Base-by-base conservation (phyloP, 2,113 vertebrate species). In the Rousettus leschenaultii region DNA sequence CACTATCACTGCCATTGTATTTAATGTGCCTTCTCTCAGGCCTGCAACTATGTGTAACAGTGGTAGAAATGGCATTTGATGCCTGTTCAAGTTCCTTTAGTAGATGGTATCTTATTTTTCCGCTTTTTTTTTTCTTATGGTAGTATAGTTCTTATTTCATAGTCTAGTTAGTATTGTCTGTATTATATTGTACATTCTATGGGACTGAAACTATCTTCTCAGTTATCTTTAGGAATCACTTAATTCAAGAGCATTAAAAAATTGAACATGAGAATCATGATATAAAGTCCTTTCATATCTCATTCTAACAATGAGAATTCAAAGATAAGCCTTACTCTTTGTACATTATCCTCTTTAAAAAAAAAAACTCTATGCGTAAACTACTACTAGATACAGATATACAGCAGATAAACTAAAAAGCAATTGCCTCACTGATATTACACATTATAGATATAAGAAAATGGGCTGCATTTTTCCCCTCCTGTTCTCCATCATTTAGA, bases 271-370 rank as follows among this genome's bases (percentile, higher is more conserved):
- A 91, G 55, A 85, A 28, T 71, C 18, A 63, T 51, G 26, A 78
- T 22, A 51, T 2, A 63, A 65, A 59, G 57, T 59, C 3, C 13
- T 89, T 68, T 26, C 19, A 6, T 92, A 68, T 79, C n/a, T 74
- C 28, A 84, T n/a, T 93, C 35, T 35, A 7, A 61, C 84, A 84
- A 38, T 3, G 71, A 80, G 35, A 70, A 92, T 59, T 96, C 35
- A 55, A 6, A 82, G 65, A 79, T 40, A 55, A 22, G 2, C 6
- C 0, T 55, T 78, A 2, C 22, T 73, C 33, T 92, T 92, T 85
- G 13, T 33, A 13, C 2, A 61, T 85, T 91, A 77, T 45, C 38
- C 35, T 84, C 21, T n/a, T 91, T 73, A 18, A 2, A 43, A 53
- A 84, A 66, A 66, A 82, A 82, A 66, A 30, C 51, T 10, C n/a